These are phyloP conservation scores for Cavia aperea DNA, from an alignment of 2,113 vertebrate genomes.

Conservation along the genomic window DNA sequence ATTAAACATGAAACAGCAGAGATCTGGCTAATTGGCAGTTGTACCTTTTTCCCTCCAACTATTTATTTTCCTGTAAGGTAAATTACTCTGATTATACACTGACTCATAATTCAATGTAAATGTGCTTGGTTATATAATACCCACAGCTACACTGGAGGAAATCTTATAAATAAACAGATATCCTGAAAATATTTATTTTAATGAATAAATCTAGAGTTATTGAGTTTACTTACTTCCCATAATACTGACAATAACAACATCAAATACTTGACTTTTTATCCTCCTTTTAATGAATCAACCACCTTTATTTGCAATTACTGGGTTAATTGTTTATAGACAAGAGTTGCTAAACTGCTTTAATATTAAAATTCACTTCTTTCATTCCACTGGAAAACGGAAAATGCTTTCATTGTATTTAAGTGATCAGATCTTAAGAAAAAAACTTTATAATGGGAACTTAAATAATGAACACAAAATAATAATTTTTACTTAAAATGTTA, in stretches of 20 bases:
- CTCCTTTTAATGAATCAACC: constrained; percentile 28
- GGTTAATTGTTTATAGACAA: constrained; percentile 19
- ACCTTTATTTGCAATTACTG: constrained; percentile 39
- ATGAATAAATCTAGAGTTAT: not conserved
- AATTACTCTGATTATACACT: constrained; percentile 59
- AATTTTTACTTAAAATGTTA: not conserved
- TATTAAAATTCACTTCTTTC: constrained; percentile 8
- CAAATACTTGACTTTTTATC: constrained; percentile 10
- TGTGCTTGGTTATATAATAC: constrained; percentile 49
- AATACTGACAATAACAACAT: not conserved
- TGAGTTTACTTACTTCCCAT: constrained; percentile 16
- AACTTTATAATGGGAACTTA: not conserved
- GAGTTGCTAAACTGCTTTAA: not conserved
- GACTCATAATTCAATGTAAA: constrained; percentile 45
- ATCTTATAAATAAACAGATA: constrained; percentile 25
- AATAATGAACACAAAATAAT: not conserved
- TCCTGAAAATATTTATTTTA: constrained; percentile 9
- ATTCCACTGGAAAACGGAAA: constrained; percentile 19
- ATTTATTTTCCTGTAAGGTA: constrained; percentile 60
- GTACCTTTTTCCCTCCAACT: constrained; percentile 47
- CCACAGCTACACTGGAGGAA: not conserved
- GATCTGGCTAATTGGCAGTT: constrained; percentile 57
- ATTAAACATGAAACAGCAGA: constrained; percentile 55
- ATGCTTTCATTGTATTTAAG: not conserved
- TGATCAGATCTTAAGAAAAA: not conserved